Base-by-base conservation (phyloP, 2,113 vertebrate species). In the Nerophis ophidion region DNA sequence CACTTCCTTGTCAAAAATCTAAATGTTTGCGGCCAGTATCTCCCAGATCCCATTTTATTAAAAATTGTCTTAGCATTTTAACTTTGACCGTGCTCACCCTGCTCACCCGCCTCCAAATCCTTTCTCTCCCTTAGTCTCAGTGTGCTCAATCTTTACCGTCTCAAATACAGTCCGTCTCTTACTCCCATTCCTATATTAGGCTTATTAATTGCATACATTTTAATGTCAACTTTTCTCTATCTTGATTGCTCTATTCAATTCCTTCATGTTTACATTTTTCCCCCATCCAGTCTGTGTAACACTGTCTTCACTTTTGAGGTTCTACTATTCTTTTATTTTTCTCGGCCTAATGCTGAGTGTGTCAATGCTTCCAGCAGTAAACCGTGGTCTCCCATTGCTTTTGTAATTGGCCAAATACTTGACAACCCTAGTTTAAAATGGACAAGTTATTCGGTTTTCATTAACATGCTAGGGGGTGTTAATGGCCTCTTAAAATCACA, bases 331-430 rank as follows among this genome's bases (percentile, higher is more conserved):
- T 71, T 78, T 76, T 82, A 74, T 84, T 73, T 26, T 84, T 88
- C 81, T 83, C 82, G 78, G 87, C 84, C 81, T 78, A 62, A 75
- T 84, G 33, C 84, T 77, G 75, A 65, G 79, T 83, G 89, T 73
- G 84, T 86, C 86, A 83, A 69, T 78, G 80, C 88, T 89, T 86
- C 88, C 84, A 83, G 85, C 83, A 87, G 84, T 87, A 77, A 81
- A 90, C 91, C 97, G 96, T 96, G 95, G 95, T 94, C 95, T 92
- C 94, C 95, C 93, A 95, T 94, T 93, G 95, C 89, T 97, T 94
- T 92, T 92, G 92, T 97, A 97, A 98, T 96, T 96, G 94, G 93
- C 89, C 91, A 94, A 95, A 94, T 93, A 93, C 90, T 90, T 89
- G 87, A 89, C 92, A 94, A 94, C 92, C 91, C 88, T 87, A 91